Base-by-base conservation (phyloP, 2,888 invertebrate genomes). In the Abscondita cerata region DNA sequence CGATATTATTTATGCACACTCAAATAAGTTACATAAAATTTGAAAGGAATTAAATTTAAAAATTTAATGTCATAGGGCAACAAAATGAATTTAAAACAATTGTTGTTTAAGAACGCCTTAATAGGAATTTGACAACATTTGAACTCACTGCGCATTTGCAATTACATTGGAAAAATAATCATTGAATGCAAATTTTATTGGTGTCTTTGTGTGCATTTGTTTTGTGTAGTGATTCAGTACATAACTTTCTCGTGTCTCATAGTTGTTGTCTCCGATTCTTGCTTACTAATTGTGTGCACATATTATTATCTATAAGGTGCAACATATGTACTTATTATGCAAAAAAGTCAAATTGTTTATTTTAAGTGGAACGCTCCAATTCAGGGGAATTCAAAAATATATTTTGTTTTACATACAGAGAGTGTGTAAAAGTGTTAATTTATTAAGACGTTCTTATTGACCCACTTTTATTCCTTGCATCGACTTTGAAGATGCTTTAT, bases 101-200 rank as follows among this genome's bases (percentile, higher is more conserved):
- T 25, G 25, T 25, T 25, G 25, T 25, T 25, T 25, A 25, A 25
- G 25, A 59, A 59, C 15, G 12, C 33, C 48, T 48, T 52, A 38
- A 40, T 15, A 38, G 20, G 48, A 53, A 53, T 59, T 59, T 48
- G 40, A 38, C 25, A 33, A 19, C 18, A 15, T 48, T n/a, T 53
- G 34, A 36, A 47, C 36, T 12, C 18, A 33, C 48, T 36, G 19
- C 38, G 53, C 38, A 53, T 53, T 59, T 53, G 20, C 46, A 58
- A 52, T 59, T 59, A 53, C 47, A 36, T 19, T 12, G 40, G 59
- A 12, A 9, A 53, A 52, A 53, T 53, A 59, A 59, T 47, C 50
- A 46, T 40, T 59, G 53, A 48, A 59, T 59, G 59, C 59, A 41
- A 59, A 59, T 59, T 59, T 50, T 41, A 50, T 50, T 50, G 59